Percentiles rank a stretch among this genome's conserved stretches.
phyloP scores from a whole-genome alignment of 2,888 invertebrate genomes.

The Polyploca ridens region DNA sequence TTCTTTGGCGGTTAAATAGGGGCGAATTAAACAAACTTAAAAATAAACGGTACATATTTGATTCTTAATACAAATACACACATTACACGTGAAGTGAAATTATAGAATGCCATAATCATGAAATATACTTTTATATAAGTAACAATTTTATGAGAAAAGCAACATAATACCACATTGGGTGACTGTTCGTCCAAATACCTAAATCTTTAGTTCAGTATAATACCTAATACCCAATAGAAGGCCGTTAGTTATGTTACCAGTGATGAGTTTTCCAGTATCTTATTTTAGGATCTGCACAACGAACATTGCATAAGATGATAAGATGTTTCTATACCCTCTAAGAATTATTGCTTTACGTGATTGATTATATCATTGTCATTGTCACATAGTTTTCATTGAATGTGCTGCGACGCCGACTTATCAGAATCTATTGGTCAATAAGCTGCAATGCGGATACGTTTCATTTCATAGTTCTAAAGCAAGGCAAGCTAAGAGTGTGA shows the following conservation, averaged over 20 bases:
- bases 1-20: too few species aligned
- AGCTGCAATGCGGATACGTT: conserved; percentile 1
- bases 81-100: too few species aligned
- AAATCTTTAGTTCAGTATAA: neutral
- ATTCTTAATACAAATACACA: too few species aligned
- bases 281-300: neutral
- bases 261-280: neutral
- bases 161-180: too few species aligned
- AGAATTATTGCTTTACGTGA: too few species aligned
- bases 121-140: too few species aligned
- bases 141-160: too few species aligned
- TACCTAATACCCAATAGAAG: too few species aligned
- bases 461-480: conserved; percentile 1
- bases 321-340: neutral
- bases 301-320: neutral
- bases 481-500: neutral
- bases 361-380: neutral
- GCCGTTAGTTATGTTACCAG: neutral
- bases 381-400: neutral
- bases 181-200: too few species aligned
- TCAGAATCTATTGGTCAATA: conserved; percentile 2
- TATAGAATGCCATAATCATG: too few species aligned
- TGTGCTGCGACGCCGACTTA: neutral
- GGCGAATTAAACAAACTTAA: too few species aligned
- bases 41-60: too few species aligned